These are phyloP conservation scores for Micrasema longulum DNA, from an alignment of 1,140 invertebrate species.

Conservation along the genomic window DNA sequence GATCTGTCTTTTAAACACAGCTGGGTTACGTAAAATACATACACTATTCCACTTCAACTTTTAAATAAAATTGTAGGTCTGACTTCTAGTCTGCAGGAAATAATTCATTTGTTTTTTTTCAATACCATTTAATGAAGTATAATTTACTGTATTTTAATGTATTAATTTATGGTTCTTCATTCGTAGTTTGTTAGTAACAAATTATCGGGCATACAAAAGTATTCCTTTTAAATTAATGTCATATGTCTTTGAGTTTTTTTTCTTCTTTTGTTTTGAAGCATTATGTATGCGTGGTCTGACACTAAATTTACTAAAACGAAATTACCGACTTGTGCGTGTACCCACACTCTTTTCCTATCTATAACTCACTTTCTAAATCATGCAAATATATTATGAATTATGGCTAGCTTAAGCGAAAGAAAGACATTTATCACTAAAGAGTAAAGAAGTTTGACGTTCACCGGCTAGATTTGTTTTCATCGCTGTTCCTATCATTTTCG, in stretches of 20 bases:
- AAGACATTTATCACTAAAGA: slow-evolving; percentile 18
- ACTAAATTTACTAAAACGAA: not conserved
- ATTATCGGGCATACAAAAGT: too few species aligned
- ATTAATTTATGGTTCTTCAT: too few species aligned
- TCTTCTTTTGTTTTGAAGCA: too few species aligned
- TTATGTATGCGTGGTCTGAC: not conserved
- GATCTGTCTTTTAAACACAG: slow-evolving; percentile 23
- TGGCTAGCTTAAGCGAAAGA: not conserved
- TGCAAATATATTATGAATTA: slow-evolving; percentile 21
- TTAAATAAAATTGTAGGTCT: too few species aligned
- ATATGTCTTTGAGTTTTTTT: too few species aligned
- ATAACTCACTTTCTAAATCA: slow-evolving; percentile 28
- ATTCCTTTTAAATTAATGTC: too few species aligned
- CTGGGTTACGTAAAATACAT: not conserved
- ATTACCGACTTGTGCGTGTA: not conserved
- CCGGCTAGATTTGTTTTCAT: slow-evolving; percentile 4
- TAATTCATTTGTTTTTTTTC: too few species aligned
- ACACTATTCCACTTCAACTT: too few species aligned
- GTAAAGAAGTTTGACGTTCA: slow-evolving; percentile 12
- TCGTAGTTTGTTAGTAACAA: too few species aligned
- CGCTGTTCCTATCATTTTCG: slow-evolving; percentile 2
- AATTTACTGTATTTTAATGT: too few species aligned
- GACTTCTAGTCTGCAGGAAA: too few species aligned
- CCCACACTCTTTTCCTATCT: not conserved
- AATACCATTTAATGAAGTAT: too few species aligned